phyloP scores from a whole-genome alignment of 2,113 vertebrate species.

The Clarias batrachus region DNA sequence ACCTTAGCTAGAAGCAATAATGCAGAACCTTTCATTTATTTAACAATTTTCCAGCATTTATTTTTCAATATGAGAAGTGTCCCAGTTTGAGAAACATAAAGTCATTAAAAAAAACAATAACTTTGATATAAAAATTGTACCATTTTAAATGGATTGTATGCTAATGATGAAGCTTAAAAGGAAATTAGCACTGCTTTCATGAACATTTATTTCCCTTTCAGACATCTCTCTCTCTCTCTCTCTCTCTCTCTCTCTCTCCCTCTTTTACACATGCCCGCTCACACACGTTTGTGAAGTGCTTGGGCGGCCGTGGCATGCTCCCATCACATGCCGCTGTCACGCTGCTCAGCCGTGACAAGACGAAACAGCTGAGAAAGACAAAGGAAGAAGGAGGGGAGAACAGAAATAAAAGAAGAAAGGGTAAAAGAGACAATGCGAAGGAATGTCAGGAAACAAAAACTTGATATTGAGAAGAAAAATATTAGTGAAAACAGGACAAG shows the following conservation, averaged over 20 bases:
- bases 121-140: neutral
- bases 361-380: constrained; percentile 40
- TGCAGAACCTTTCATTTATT: neutral
- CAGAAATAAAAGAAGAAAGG: neutral
- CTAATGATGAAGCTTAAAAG: neutral
- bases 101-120: neutral
- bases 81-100: neutral
- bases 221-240: neutral
- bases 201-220: neutral
- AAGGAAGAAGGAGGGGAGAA: neutral
- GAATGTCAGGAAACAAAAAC: constrained; percentile 20
- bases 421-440: constrained; percentile 30
- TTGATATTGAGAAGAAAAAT: neutral
- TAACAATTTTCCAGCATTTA: neutral
- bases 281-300: constrained; percentile 1
- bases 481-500: neutral
- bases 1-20: neutral
- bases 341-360: constrained; percentile 21
- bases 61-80: neutral
- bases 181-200: neutral
- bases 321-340: constrained; percentile 28
- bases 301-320: constrained; percentile 3
- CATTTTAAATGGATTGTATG: neutral
- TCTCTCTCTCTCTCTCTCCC: constrained; percentile 16
- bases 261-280: constrained; percentile 24